phyloP scores from a whole-genome alignment of 2,888 invertebrate species.

The Ophraella communa region DNA sequence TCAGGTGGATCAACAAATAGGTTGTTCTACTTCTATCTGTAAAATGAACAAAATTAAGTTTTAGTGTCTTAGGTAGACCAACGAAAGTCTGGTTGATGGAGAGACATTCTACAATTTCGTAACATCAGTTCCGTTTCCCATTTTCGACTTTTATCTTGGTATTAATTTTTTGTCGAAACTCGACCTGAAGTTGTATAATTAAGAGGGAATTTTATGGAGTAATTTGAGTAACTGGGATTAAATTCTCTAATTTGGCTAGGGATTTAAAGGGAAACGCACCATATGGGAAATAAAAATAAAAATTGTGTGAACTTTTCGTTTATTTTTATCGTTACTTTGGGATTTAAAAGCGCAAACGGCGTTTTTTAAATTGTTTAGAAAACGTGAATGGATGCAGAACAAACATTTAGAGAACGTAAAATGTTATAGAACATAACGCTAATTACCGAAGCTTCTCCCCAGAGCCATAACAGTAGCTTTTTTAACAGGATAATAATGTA shows the following conservation, averaged over 20 bases:
- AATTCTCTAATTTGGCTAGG: slow-evolving; percentile 16
- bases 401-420: not conserved
- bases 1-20: no score
- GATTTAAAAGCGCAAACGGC: slow-evolving; percentile 7
- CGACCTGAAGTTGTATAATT: slow-evolving; percentile 24
- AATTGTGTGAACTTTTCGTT: slow-evolving; percentile 15
- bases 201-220: slow-evolving; percentile 19
- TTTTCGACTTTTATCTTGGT: slow-evolving; percentile 24
- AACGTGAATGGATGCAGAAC: not conserved
- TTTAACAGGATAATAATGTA: no score
- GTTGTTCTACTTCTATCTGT: no score
- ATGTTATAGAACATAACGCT: not conserved
- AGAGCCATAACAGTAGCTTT: no score
- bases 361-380: slow-evolving; percentile 5
- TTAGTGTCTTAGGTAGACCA: no score
- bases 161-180: slow-evolving; percentile 29
- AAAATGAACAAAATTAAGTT: no score
- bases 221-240: slow-evolving; percentile 14
- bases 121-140: no score
- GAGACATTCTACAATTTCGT: no score
- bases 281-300: slow-evolving; percentile 4
- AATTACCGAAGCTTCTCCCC: not conserved
- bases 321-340: slow-evolving; percentile 17
- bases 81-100: no score
- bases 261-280: slow-evolving; percentile 3